These are phyloP conservation scores for Malachius bipustulatus DNA, from an alignment of 2,888 invertebrate genomes.

Conservation along the genomic window DNA sequence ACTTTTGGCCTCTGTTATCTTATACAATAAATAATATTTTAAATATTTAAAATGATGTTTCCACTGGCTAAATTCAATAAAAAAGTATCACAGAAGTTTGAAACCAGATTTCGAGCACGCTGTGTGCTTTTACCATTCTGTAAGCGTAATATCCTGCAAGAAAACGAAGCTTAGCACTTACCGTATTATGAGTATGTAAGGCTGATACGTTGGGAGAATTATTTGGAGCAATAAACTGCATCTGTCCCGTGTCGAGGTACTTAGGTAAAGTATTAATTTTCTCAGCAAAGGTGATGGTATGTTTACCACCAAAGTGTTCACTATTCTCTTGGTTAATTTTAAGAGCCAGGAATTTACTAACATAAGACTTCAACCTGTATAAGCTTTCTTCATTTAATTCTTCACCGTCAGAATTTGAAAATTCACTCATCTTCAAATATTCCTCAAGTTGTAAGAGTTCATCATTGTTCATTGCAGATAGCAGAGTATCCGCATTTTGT, in stretches of 20 bases:
- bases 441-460: conserved; percentile 56
- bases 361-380: conserved; percentile 56
- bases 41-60: too few relatives aligned
- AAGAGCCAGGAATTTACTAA: conserved; percentile 57
- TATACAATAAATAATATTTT: too few relatives aligned
- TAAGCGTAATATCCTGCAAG: too few relatives aligned
- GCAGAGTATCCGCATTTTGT: conserved; percentile 24
- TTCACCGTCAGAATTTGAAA: conserved; percentile 54
- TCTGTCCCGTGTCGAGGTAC: conserved; percentile 37
- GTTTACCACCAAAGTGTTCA: conserved; percentile 49
- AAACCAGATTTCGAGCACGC: too few relatives aligned
- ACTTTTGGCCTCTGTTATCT: too few relatives aligned
- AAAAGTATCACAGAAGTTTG: too few relatives aligned
- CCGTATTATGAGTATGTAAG: conserved; percentile 44
- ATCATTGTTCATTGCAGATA: conserved; percentile 45
- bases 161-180: too few relatives aligned
- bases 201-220: conserved; percentile 64
- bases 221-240: conserved; percentile 53
- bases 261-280: conserved; percentile 44
- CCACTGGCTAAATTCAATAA: too few relatives aligned
- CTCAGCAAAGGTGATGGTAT: conserved; percentile 67
- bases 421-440: conserved; percentile 57
- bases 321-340: conserved; percentile 57
- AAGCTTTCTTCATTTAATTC: conserved; percentile 58
- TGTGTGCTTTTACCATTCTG: too few relatives aligned